These are phyloP conservation scores for Epirrhoe tristata DNA, from an alignment of 2,888 invertebrate species.

Conservation along the genomic window DNA sequence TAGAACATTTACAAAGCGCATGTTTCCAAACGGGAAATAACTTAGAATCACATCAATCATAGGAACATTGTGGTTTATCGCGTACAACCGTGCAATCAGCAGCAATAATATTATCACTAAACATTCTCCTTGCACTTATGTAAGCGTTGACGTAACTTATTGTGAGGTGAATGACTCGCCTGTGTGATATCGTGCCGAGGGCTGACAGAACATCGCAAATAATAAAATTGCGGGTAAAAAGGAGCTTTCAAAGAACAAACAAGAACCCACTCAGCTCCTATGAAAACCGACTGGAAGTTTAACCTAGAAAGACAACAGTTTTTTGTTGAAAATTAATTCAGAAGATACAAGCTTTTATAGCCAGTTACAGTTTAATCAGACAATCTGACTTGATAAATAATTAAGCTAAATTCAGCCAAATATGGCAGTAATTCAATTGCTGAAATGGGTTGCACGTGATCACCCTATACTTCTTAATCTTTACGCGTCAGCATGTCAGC, in stretches of 20 bases:
- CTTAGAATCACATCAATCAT: slow-evolving; percentile 12
- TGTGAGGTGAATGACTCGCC: slow-evolving; percentile 39
- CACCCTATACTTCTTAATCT: slow-evolving; percentile 11
- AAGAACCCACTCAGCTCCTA: neutral
- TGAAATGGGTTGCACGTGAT: slow-evolving; percentile 11
- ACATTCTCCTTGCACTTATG: slow-evolving; percentile 37
- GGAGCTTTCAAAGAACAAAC: neutral
- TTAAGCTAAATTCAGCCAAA: too few species aligned
- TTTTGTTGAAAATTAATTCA: neutral
- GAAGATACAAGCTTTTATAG: neutral
- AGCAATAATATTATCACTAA: slow-evolving; percentile 30
- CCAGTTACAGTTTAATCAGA: too few species aligned
- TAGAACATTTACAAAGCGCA: neutral
- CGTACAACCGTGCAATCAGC: slow-evolving; percentile 28
- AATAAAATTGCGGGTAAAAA: neutral
- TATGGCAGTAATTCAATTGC: neutral
- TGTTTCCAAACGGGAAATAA: neutral
- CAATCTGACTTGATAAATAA: too few species aligned
- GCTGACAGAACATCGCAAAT: slow-evolving; percentile 14
- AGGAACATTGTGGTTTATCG: slow-evolving; percentile 21
- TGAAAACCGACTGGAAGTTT: neutral
- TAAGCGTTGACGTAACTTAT: slow-evolving; percentile 36
- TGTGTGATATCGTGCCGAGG: slow-evolving; percentile 24
- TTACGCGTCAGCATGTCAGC: slow-evolving; percentile 30
- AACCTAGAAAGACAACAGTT: neutral